Evolutionary conservation across 2,797 vertebrate genomes (phyloP).

Genomic region (Telmatherina bonti): DNA sequence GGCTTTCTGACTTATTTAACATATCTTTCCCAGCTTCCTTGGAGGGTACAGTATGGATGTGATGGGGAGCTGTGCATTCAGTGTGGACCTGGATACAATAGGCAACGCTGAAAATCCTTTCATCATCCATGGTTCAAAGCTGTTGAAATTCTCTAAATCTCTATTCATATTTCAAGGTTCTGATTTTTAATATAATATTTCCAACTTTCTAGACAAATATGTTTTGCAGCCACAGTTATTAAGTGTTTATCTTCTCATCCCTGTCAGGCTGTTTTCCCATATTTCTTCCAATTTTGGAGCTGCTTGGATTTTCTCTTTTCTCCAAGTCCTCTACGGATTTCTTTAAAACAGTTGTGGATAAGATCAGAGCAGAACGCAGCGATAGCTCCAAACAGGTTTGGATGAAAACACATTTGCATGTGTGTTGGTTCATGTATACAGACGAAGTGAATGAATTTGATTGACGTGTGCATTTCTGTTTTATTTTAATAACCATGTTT

Average conservation of each 20-base stretch:
- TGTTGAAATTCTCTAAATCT: conserved; percentile 52
- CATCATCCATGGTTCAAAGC: conserved; percentile 57
- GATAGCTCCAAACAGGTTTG: conserved; percentile 57
- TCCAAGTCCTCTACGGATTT: conserved; percentile 3
- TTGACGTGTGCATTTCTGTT: neutral
- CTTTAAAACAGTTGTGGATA: conserved; percentile 43
- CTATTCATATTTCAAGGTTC: conserved; percentile 41
- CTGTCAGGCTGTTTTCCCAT: conserved; percentile 54
- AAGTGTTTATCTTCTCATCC: neutral
- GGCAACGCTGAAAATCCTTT: conserved; percentile 77
- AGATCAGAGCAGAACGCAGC: conserved; percentile 45
- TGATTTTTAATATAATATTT: neutral
- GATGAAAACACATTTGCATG: conserved; percentile 33
- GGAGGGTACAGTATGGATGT: conserved; percentile 80
- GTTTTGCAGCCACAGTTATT: neutral
- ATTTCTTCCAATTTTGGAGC: conserved; percentile 47
- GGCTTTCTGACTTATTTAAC: neutral
- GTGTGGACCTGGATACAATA: conserved; percentile 77
- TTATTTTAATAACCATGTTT: neutral
- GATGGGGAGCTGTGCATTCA: conserved; percentile 70
- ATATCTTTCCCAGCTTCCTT: conserved; percentile 75
- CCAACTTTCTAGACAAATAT: neutral
- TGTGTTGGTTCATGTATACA: neutral
- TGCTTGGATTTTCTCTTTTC: conserved; percentile 51
- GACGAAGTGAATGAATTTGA: neutral